phyloP scores from a whole-genome alignment of 2,113 vertebrate genomes.

The Albula glossodonta region DNA sequence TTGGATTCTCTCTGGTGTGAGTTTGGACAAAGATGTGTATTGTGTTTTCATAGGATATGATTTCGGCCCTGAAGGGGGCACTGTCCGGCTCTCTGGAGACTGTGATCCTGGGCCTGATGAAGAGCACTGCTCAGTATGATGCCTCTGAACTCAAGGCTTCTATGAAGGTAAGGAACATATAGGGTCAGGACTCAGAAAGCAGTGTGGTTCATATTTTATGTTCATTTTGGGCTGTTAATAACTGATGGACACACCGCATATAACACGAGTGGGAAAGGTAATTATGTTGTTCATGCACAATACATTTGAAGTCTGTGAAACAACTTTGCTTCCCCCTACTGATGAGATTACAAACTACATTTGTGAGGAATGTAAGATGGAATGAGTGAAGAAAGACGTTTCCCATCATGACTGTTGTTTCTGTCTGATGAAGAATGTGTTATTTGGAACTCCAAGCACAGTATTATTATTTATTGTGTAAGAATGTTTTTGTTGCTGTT shows the following conservation, averaged over 20 bases:
- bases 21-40: not conserved
- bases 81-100: slow-evolving; percentile 88
- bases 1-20: not conserved
- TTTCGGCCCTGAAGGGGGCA: slow-evolving; percentile 83
- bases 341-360: slow-evolving; percentile 17
- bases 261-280: not conserved
- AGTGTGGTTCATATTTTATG: not conserved
- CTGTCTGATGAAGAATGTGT: too few species aligned
- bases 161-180: slow-evolving; percentile 80
- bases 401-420: not conserved
- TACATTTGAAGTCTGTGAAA: not conserved
- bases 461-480: too few species aligned
- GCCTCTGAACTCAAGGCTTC: slow-evolving; percentile 85
- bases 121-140: slow-evolving; percentile 89
- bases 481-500: not conserved
- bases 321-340: slow-evolving; percentile 50
- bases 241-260: not conserved
- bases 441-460: not conserved
- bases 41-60: slow-evolving; percentile 66
- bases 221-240: not conserved
- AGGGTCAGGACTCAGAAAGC: too few species aligned
- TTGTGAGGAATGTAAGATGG: not conserved
- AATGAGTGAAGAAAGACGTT: not conserved
- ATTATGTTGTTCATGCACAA: not conserved
- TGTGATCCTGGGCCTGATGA: slow-evolving; percentile 88